phyloP scores from a whole-genome alignment of 2,113 vertebrate species.

The Pedetes capensis region DNA sequence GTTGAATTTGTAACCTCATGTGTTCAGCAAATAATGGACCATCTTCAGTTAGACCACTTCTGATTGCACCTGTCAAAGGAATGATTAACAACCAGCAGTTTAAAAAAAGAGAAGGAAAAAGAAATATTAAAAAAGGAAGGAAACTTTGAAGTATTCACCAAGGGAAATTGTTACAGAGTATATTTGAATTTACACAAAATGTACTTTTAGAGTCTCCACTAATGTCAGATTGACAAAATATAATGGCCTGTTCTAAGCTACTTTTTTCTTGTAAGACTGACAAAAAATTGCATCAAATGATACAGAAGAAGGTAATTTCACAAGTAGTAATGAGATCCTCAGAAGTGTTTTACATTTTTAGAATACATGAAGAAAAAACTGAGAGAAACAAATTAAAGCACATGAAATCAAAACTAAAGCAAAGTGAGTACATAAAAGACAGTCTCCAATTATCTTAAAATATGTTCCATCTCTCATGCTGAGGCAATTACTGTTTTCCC shows the following conservation, averaged over 20 bases:
- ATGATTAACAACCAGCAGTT: not conserved
- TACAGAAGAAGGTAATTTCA: constrained; percentile 59
- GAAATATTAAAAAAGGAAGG: fast-evolving
- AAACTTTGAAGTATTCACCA: not conserved
- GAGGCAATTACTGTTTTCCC: constrained; percentile 49
- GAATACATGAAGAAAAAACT: constrained; percentile 62
- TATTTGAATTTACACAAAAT: constrained; percentile 19
- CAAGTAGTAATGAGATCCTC: constrained; percentile 41
- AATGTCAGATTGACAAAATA: constrained; percentile 1
- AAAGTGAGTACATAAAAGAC: constrained; percentile 56
- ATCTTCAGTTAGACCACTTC: not conserved
- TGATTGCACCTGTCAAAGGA: not conserved
- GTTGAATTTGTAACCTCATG: constrained; percentile 20
- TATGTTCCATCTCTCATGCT: constrained; percentile 28
- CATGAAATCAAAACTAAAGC: constrained; percentile 51
- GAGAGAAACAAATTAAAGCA: constrained; percentile 60
- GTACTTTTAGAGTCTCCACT: constrained; percentile 17
- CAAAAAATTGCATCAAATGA: constrained; percentile 27
- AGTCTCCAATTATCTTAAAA: constrained; percentile 56
- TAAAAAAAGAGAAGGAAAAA: not conserved
- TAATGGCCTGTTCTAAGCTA: not conserved
- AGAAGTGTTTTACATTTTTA: constrained; percentile 51
- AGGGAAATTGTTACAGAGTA: not conserved
- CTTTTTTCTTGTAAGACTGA: constrained; percentile 14
- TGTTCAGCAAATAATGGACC: not conserved